phyloP scores from a whole-genome alignment of 2,888 invertebrate species.

The Trimorus sp. region DNA sequence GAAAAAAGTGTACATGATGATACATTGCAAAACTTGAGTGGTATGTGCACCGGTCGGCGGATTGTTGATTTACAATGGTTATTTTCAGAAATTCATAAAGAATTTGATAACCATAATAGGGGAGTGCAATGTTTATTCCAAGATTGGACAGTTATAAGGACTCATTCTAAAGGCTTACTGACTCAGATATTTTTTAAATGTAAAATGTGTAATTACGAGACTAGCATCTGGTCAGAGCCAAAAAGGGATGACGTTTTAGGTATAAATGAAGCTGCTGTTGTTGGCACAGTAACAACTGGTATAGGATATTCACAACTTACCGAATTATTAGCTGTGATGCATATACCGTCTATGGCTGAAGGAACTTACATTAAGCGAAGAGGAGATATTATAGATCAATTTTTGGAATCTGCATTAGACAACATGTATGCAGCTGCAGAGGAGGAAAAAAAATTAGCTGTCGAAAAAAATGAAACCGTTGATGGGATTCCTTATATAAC shows the following conservation, averaged over 20 bases:
- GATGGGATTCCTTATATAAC: slow-evolving; percentile 17
- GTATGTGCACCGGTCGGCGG: too few relatives aligned
- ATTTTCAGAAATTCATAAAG: neutral
- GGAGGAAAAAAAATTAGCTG: slow-evolving; percentile 46
- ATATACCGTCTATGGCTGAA: slow-evolving; percentile 49
- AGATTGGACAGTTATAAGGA: too few relatives aligned
- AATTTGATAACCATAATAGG: too few relatives aligned
- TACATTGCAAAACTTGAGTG: too few relatives aligned
- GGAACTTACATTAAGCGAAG: too few relatives aligned
- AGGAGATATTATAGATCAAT: neutral
- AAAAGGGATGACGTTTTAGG: neutral
- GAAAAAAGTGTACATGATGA: too few relatives aligned
- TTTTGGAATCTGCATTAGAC: neutral
- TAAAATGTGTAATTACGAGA: slow-evolving; percentile 18
- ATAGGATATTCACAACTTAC: slow-evolving; percentile 60
- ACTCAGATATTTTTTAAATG: neutral
- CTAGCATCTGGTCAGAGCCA: slow-evolving; percentile 56
- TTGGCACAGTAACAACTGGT: slow-evolving; percentile 59
- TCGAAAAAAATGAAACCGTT: slow-evolving; percentile 24
- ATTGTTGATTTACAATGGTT: neutral
- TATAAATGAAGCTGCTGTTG: slow-evolving; percentile 47
- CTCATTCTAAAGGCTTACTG: too few relatives aligned
- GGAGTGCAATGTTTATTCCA: too few relatives aligned
- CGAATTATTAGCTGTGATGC: slow-evolving; percentile 51
- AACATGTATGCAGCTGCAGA: neutral